phyloP scores from a whole-genome alignment of 2,797 vertebrate genomes.

The Cygnus olor region DNA sequence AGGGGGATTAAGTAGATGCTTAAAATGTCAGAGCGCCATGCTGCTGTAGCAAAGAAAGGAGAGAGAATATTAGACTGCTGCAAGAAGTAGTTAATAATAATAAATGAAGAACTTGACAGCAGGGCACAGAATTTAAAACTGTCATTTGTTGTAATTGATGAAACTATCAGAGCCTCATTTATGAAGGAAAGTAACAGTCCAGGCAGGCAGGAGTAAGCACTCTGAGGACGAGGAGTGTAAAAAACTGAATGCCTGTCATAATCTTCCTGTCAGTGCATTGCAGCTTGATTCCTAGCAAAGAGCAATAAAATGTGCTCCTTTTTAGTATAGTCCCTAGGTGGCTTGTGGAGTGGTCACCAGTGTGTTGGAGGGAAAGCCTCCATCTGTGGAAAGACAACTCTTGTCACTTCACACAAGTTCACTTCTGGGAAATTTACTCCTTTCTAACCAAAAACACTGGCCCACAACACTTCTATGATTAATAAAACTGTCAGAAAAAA shows the following conservation, averaged over 20 bases:
- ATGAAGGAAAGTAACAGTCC: not conserved
- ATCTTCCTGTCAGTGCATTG: not conserved
- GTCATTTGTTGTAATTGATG: not conserved
- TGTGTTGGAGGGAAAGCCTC: not conserved
- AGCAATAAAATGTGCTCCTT: not conserved
- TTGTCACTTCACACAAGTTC: not conserved
- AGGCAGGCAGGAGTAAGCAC: not conserved
- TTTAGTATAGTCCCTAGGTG: not conserved
- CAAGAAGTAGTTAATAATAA: not conserved
- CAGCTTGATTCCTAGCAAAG: not conserved
- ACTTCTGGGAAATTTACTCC: not conserved
- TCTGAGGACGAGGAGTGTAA: not conserved
- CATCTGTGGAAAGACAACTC: not conserved
- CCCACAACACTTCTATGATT: not conserved
- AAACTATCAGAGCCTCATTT: not conserved
- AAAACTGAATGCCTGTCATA: not conserved
- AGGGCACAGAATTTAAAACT: not conserved
- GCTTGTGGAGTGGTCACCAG: not conserved
- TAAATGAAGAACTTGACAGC: not conserved
- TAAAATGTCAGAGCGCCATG: constrained; percentile 12
- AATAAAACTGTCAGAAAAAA: not conserved
- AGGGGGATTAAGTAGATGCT: not conserved
- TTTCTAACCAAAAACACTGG: not conserved
- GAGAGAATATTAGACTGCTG: not conserved
- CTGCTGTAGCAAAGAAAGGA: not conserved